Evolutionary conservation across 2,888 invertebrate species (phyloP).

Genomic region (Cantharis lateralis): DNA sequence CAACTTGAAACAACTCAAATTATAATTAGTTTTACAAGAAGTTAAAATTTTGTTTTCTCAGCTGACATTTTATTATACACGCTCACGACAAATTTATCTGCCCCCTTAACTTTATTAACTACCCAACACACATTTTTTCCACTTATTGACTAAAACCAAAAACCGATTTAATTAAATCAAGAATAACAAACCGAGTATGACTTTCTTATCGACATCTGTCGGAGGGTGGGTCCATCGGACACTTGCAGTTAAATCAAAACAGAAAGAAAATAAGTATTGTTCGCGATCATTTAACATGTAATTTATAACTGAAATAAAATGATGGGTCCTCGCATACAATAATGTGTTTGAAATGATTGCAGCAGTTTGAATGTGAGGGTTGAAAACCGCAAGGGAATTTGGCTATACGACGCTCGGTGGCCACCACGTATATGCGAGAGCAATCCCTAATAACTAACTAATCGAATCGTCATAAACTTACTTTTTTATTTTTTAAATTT

Average conservation of each 20-base stretch:
- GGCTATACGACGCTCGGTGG: conserved; percentile 14
- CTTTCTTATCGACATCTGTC: neutral
- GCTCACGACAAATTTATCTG: conserved; percentile 36
- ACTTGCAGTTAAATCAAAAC: conserved; percentile 5
- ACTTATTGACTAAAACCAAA: too few relatives aligned
- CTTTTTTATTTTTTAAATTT: neutral
- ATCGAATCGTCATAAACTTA: neutral
- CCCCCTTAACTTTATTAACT: conserved; percentile 17
- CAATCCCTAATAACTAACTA: neutral
- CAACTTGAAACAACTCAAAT: conserved; percentile 39
- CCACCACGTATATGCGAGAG: neutral
- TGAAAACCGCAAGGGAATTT: conserved; percentile 33
- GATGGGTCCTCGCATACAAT: conserved; percentile 36
- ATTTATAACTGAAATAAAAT: conserved; percentile 41
- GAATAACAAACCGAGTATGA: neutral
- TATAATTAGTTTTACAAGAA: conserved; percentile 43
- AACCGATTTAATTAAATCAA: neutral
- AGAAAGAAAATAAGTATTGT: conserved; percentile 25
- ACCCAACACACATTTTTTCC: neutral
- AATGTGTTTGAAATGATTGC: conserved; percentile 42
- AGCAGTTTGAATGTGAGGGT: conserved; percentile 31
- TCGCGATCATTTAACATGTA: conserved; percentile 41
- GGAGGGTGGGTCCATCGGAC: neutral
- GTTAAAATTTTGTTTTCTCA: conserved; percentile 41
- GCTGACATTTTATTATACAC: conserved; percentile 39